Base-by-base conservation (phyloP, 2,113 vertebrate genomes). In the Oenanthe melanoleuca region DNA sequence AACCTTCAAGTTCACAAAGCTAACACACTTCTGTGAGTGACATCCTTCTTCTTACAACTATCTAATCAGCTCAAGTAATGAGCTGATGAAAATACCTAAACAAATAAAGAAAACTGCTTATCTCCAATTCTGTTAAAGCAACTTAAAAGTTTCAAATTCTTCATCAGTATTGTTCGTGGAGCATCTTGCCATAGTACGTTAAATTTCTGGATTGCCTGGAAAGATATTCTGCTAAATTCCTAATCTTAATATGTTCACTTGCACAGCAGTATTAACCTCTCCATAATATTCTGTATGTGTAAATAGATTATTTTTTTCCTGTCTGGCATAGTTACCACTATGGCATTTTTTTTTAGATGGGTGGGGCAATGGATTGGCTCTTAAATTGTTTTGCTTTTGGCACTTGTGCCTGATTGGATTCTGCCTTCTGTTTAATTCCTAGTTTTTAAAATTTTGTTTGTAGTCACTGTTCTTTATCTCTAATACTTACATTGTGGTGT, bases 361-460 rank as follows among this genome's bases (percentile, higher is more conserved):
- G 5, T 38, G 18, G 47, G 44, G 45, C 3, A 3, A 2, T 70
- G 44, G 52, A 55, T 71, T 89, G 26, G 67, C 52, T 86, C 34
- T 59, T 80, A n/a, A 80, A 80, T 77, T 61, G 31, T 93, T 93
- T 94, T 94, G 23, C 38, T 73, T 89, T 88, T 94, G 59, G 26
- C 55, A 37, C 21, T 86, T 17, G 3, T 77, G 40, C 29, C 80
- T 86, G 81, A 71, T 21, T 83, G 74, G 28, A 19, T 92, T 86
- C 38, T 91, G 37, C 75, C 65, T 92, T 75, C 73, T 50, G 17
- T 88, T 82, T 49, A 66, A 67, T 56, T 86, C 31, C 17, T 65
- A 5, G 73, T 72, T 59, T 50, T 29, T 5, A 3, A 37, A 20
- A 26, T 95, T 80, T 83, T n/a, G 29, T 23, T 90, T 86, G 12